These are phyloP conservation scores for Saxicola maurus DNA, from an alignment of 2,797 vertebrate genomes.

Conservation along the genomic window DNA sequence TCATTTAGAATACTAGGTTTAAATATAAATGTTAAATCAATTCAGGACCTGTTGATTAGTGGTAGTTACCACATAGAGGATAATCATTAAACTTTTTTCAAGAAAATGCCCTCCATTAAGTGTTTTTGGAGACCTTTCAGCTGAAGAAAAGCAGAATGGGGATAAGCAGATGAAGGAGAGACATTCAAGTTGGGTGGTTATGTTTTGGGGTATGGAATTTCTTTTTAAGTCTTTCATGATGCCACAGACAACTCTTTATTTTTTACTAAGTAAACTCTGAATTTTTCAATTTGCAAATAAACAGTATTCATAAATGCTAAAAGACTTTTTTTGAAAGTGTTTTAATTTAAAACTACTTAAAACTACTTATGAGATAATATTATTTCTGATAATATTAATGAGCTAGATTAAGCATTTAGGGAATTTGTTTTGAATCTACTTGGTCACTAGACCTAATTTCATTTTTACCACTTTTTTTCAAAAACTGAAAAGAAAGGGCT, in stretches of 20 bases:
- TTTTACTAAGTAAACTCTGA: not conserved
- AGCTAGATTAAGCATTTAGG: not conserved
- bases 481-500: not conserved
- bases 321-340: not conserved
- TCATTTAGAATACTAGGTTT: constrained; percentile 40
- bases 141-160: not conserved
- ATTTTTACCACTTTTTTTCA: not conserved
- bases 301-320: not conserved
- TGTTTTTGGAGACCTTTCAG: not conserved
- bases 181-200: not conserved
- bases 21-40: constrained; percentile 29
- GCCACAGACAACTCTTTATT: not conserved
- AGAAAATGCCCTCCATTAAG: not conserved
- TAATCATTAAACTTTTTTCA: not conserved
- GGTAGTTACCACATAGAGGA: not conserved
- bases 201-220: not conserved
- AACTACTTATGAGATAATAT: not conserved
- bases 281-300: not conserved
- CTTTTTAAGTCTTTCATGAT: not conserved
- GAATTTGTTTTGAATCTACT: not conserved
- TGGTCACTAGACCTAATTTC: not conserved
- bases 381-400: not conserved
- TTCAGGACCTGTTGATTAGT: constrained; percentile 43
- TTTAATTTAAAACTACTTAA: not conserved
- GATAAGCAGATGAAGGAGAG: not conserved